Percentiles rank a stretch among this genome's conserved stretches.
Conservation (phyloP, 2,113 vertebrate genomes). For the Rana temporaria region DNA sequence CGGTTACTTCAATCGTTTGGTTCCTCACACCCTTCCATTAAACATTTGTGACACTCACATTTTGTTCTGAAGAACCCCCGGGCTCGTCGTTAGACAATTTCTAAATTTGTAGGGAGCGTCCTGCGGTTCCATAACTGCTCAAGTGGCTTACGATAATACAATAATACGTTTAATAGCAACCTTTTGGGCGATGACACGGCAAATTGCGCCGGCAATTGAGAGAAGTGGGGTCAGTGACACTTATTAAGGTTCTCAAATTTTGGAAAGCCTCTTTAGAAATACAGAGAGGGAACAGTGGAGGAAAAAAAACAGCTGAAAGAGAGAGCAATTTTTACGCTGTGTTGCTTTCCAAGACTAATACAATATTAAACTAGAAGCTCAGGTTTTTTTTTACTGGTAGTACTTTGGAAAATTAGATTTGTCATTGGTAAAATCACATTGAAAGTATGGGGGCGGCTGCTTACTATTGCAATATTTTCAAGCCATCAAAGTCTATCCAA, state of each 20-base stretch:
- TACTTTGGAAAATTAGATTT: neutral
- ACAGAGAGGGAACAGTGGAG: neutral
- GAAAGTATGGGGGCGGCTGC: too few relatives aligned
- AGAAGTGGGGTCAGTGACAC: constrained; percentile 23
- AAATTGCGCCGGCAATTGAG: constrained; percentile 23
- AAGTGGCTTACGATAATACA: neutral
- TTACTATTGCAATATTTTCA: too few relatives aligned
- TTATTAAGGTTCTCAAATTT: constrained; percentile 28
- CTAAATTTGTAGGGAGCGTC: neutral
- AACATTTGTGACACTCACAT: neutral
- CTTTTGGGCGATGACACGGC: constrained; percentile 12
- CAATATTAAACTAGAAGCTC: neutral
- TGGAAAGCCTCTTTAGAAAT: constrained; percentile 1
- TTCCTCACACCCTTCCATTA: neutral
- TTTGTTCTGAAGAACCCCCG: neutral
- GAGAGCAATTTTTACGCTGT: constrained; percentile 9
- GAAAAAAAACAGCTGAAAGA: neutral
- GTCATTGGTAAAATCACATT: neutral
- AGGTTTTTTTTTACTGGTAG: neutral
- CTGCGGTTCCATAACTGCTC: neutral
- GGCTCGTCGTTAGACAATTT: neutral
- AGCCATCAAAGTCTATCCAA: too few relatives aligned
- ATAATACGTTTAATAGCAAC: constrained; percentile 16
- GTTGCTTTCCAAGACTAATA: constrained; percentile 25
- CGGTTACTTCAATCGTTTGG: neutral